These are phyloP conservation scores for Diaphora mendica DNA, from an alignment of 2,888 invertebrate species.

Conservation along the genomic window DNA sequence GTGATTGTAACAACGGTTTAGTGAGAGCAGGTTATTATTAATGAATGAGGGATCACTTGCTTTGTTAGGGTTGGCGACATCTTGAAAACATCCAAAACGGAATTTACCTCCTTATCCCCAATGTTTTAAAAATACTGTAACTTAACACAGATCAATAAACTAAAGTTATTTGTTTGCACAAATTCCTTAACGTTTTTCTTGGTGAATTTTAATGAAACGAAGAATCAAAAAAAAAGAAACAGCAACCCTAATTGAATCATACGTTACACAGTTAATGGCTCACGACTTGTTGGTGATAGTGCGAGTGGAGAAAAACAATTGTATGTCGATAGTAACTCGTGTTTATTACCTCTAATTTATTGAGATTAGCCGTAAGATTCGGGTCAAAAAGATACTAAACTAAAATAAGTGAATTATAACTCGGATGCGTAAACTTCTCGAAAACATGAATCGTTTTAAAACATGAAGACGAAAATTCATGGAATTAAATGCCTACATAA, in stretches of 20 bases:
- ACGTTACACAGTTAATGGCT: constrained; percentile 70
- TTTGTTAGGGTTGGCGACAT: constrained; percentile 51
- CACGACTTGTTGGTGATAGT: constrained; percentile 74
- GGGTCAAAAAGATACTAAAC: constrained; percentile 43
- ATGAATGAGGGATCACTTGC: constrained; percentile 77
- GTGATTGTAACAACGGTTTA: constrained; percentile 77
- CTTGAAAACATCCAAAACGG: constrained; percentile 1
- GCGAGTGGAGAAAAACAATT: constrained; percentile 67
- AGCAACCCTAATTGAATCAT: constrained; percentile 46
- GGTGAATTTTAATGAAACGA: background rate
- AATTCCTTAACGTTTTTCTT: background rate
- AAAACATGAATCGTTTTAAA: constrained; percentile 47
- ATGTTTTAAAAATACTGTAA: background rate
- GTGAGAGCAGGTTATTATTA: constrained; percentile 77
- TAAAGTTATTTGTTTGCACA: background rate
- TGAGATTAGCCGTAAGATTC: constrained; percentile 61
- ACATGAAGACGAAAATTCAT: constrained; percentile 22
- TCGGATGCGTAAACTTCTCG: constrained; percentile 31
- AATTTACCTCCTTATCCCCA: background rate
- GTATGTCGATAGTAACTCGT: constrained; percentile 62
- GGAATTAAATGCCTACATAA: constrained; percentile 1
- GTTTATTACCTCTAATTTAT: constrained; percentile 76
- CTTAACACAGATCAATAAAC: background rate
- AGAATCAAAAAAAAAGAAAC: background rate
- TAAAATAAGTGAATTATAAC: constrained; percentile 42